Percentiles rank a stretch among this genome's conserved stretches.
These are phyloP conservation scores for Osmoderma eremita DNA, from an alignment of 2,888 invertebrate species.

Conservation along the genomic window DNA sequence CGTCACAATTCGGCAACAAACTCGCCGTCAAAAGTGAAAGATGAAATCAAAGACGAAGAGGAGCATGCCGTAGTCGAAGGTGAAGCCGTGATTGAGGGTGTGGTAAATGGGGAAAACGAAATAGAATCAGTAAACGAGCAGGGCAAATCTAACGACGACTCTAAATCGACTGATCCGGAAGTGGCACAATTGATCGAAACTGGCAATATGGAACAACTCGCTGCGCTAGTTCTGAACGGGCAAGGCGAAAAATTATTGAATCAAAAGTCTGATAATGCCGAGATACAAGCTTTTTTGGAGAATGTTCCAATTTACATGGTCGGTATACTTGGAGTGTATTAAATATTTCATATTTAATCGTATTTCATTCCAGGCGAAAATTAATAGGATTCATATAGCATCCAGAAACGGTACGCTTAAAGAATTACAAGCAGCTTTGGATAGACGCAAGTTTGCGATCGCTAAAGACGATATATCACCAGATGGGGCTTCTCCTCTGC, in stretches of 20 bases:
- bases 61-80: conserved; percentile 44
- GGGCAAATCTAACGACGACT: conserved; percentile 65
- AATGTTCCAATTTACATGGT: conserved; percentile 91
- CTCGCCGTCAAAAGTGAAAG: conserved; percentile 15
- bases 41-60: conserved; percentile 3
- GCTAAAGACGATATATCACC: conserved; percentile 87
- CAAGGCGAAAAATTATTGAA: conserved; percentile 83
- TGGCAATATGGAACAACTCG: conserved; percentile 90
- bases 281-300: conserved; percentile 86
- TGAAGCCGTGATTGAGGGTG: conserved; percentile 62
- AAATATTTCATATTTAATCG: neutral
- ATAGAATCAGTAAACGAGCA: conserved; percentile 64
- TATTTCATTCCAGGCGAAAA: conserved; percentile 76
- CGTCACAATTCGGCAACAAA: conserved; percentile 44
- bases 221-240: conserved; percentile 87
- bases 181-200: conserved; percentile 74
- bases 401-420: conserved; percentile 85
- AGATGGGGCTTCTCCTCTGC: conserved; percentile 85
- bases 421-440: conserved; percentile 85
- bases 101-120: conserved; percentile 62
- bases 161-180: conserved; percentile 69
- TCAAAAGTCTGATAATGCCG: conserved; percentile 76
- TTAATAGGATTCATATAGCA: conserved; percentile 86
- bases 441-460: conserved; percentile 90
- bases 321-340: conserved; percentile 53